These are phyloP conservation scores for Alfaro cultratus DNA, from an alignment of 2,797 vertebrate species.

Conservation along the genomic window DNA sequence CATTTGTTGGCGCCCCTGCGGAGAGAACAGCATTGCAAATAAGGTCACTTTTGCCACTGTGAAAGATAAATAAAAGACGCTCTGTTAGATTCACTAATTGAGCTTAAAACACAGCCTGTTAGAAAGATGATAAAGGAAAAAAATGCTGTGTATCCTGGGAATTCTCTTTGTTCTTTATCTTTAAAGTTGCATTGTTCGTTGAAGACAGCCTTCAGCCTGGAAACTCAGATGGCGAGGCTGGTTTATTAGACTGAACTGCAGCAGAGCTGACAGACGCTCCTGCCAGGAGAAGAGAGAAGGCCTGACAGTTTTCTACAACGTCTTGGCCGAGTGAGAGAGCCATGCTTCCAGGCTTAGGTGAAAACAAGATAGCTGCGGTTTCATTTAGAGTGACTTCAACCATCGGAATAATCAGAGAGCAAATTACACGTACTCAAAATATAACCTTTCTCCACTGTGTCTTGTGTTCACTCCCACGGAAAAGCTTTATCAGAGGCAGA, in stretches of 20 bases:
- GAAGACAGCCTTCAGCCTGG: slow-evolving; percentile 60
- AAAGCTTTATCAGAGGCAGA: slow-evolving; percentile 5
- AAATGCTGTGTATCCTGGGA: slow-evolving; percentile 39
- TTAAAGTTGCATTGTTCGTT: slow-evolving; percentile 59
- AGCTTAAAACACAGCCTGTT: slow-evolving; percentile 63
- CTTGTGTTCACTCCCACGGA: slow-evolving; percentile 32
- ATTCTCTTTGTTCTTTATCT: slow-evolving; percentile 48
- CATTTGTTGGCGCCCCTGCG: slow-evolving; percentile 67
- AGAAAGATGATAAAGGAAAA: slow-evolving; percentile 51
- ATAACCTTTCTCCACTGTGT: slow-evolving; percentile 11
- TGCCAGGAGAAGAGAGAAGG: slow-evolving; percentile 57
- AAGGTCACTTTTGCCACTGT: slow-evolving; percentile 71
- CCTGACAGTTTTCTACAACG: slow-evolving; percentile 41
- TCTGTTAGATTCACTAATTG: slow-evolving; percentile 68
- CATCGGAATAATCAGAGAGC: slow-evolving; percentile 20
- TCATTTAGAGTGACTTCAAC: slow-evolving; percentile 32
- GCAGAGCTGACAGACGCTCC: slow-evolving; percentile 65
- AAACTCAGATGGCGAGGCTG: slow-evolving; percentile 47
- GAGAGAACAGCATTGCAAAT: slow-evolving; percentile 67
- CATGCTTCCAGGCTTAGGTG: slow-evolving; percentile 8
- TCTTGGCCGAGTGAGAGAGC: slow-evolving; percentile 46
- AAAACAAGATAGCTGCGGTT: slow-evolving; percentile 35
- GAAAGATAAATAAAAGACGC: slow-evolving; percentile 71
- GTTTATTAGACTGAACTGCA: slow-evolving; percentile 65
- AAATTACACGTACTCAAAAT: slow-evolving; percentile 21